These are phyloP conservation scores for Malacoraja senta DNA, from an alignment of 2,797 vertebrate species.

Conservation along the genomic window DNA sequence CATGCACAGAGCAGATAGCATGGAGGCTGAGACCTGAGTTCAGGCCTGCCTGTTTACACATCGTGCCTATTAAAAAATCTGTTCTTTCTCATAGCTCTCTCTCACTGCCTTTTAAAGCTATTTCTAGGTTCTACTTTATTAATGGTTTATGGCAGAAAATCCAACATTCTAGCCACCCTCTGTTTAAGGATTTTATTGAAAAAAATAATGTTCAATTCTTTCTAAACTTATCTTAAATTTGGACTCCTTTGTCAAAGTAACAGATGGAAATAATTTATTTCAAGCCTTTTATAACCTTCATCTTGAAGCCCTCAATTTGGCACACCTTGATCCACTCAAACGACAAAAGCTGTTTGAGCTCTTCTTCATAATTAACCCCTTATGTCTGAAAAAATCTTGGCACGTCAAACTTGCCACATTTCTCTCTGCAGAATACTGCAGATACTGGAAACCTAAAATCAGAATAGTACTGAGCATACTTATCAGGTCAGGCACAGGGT, in stretches of 20 bases:
- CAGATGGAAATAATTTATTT: conserved; percentile 2
- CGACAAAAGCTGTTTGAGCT: background rate
- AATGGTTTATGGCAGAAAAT: too few relatives aligned
- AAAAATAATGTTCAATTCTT: background rate
- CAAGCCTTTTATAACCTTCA: background rate
- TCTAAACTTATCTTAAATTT: background rate
- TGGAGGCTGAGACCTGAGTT: background rate
- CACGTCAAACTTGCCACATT: background rate
- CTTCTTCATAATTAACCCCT: background rate
- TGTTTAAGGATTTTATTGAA: too few relatives aligned
- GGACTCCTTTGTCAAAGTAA: background rate
- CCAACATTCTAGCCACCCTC: too few relatives aligned
- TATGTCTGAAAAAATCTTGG: background rate
- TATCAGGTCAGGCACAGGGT: too few relatives aligned
- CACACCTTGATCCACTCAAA: background rate
- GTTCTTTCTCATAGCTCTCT: background rate
- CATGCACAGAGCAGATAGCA: too few relatives aligned
- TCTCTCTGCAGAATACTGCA: too few relatives aligned
- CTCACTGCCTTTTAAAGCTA: background rate
- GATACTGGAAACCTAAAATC: too few relatives aligned
- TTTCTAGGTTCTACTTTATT: too few relatives aligned
- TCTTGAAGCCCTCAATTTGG: background rate
- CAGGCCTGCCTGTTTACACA: background rate
- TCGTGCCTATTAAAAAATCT: background rate
- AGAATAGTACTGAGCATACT: too few relatives aligned